These are phyloP conservation scores for Peromyscus aztecus DNA, from an alignment of 2,797 vertebrate species.

Conservation along the genomic window DNA sequence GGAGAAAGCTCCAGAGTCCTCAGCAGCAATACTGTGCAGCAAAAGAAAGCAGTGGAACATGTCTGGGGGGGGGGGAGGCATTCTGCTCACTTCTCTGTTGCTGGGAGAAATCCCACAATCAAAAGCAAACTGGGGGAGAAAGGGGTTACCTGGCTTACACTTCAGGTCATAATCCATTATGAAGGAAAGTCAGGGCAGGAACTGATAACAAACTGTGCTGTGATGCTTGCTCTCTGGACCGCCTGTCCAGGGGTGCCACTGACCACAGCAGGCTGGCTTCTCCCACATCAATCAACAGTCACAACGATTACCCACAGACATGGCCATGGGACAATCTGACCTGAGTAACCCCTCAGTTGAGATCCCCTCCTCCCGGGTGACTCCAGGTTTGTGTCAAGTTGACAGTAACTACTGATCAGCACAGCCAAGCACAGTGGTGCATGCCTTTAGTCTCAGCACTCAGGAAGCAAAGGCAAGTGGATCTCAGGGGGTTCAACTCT, in stretches of 20 bases:
- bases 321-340: not conserved
- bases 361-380: not conserved
- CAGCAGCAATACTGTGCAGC: not conserved
- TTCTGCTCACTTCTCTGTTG: not conserved
- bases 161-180: not conserved
- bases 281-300: too few species aligned
- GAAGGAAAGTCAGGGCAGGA: not conserved
- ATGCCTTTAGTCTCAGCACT: not conserved
- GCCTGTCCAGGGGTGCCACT: not conserved
- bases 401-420: not conserved
- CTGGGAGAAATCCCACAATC: not conserved
- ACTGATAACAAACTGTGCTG: not conserved
- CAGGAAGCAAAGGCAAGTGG: not conserved
- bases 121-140: not conserved
- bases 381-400: not conserved
- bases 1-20: not conserved
- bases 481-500: too few species aligned
- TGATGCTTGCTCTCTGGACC: not conserved
- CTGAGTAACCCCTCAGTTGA: not conserved
- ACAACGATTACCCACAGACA: not conserved
- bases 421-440: not conserved
- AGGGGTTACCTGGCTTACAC: not conserved
- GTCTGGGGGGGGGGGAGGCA: not conserved
- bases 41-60: not conserved
- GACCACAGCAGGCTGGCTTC: not conserved